Evolutionary conservation across 2,888 invertebrate species (phyloP).

Genomic region (Lysandra coridon): DNA sequence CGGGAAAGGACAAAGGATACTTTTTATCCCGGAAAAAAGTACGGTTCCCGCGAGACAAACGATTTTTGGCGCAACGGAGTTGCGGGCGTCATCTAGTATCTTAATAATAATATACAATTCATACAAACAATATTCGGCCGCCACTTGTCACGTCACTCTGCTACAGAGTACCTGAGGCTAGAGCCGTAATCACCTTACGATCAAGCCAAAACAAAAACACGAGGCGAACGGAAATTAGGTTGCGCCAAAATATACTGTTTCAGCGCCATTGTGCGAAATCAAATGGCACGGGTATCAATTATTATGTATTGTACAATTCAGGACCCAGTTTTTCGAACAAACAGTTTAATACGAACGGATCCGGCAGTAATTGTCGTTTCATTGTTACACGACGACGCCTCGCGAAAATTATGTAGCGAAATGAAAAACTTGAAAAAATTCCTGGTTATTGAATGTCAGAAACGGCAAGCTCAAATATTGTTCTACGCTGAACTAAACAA

Average conservation of each 20-base stretch:
- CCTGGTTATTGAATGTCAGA: background rate
- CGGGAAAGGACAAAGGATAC: too few species aligned
- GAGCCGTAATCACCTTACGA: too few species aligned
- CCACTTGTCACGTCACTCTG: too few species aligned
- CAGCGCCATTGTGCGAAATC: slow-evolving; percentile 5
- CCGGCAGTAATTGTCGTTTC: slow-evolving; percentile 24
- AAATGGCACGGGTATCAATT: slow-evolving; percentile 22
- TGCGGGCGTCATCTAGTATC: too few species aligned
- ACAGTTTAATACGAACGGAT: slow-evolving; percentile 21
- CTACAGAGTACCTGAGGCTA: too few species aligned
- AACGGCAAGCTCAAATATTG: background rate
- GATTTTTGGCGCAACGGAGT: too few species aligned
- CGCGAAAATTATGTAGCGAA: slow-evolving; percentile 24
- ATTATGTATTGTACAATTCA: slow-evolving; percentile 28
- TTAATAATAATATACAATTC: too few species aligned
- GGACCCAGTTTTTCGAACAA: slow-evolving; percentile 20
- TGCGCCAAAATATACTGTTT: background rate
- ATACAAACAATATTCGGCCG: too few species aligned
- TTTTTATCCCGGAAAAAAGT: too few species aligned
- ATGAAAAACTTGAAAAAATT: slow-evolving; percentile 8
- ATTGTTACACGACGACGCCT: slow-evolving; percentile 20
- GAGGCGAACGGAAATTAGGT: background rate
- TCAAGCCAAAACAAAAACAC: background rate
- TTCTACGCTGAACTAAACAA: too few species aligned
- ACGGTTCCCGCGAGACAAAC: too few species aligned